A percentile compares a stretch with the other conserved stretches of the same genome.
phyloP scores from a whole-genome alignment of 2,888 invertebrate genomes.

The Rhagophthalmus giganteus region DNA sequence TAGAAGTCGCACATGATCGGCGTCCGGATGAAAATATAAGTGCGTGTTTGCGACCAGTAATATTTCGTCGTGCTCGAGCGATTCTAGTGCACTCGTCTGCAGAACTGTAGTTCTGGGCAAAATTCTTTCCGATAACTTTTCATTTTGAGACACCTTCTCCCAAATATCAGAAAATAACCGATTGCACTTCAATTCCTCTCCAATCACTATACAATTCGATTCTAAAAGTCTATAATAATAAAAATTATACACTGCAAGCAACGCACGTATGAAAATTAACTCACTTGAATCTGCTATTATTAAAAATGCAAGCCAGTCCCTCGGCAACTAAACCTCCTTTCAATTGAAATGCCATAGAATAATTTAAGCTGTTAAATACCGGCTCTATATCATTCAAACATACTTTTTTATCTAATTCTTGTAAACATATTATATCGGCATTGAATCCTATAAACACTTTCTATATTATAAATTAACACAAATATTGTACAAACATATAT shows the following conservation, averaged over 20 bases:
- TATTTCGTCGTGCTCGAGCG: conserved; percentile 62
- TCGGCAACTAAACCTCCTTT: conserved; percentile 78
- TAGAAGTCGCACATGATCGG: conserved; percentile 85
- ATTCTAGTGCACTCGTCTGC: conserved; percentile 63
- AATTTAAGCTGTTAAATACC: conserved; percentile 60
- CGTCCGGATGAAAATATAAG: conserved; percentile 90
- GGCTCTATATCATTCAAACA: conserved; percentile 69
- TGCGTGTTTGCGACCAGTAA: conserved; percentile 82
- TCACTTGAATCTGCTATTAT: conserved; percentile 68
- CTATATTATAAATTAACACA: neutral
- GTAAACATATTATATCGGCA: conserved; percentile 86
- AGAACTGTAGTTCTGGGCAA: conserved; percentile 68
- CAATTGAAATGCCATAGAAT: conserved; percentile 65
- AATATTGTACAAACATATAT: too few species aligned
- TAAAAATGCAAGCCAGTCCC: conserved; percentile 80
- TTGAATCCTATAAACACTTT: conserved; percentile 82
- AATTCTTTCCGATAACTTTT: conserved; percentile 61
- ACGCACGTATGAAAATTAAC: too few species aligned
- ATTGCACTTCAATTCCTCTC: conserved; percentile 61
- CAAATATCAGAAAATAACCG: conserved; percentile 62
- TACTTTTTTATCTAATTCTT: conserved; percentile 87
- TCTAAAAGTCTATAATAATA: conserved; percentile 35
- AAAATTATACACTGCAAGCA: neutral
- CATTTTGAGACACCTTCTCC: conserved; percentile 63
- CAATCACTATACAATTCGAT: conserved; percentile 61